phyloP scores from a whole-genome alignment of 2,888 invertebrate genomes.

The Sthenelais limicola region DNA sequence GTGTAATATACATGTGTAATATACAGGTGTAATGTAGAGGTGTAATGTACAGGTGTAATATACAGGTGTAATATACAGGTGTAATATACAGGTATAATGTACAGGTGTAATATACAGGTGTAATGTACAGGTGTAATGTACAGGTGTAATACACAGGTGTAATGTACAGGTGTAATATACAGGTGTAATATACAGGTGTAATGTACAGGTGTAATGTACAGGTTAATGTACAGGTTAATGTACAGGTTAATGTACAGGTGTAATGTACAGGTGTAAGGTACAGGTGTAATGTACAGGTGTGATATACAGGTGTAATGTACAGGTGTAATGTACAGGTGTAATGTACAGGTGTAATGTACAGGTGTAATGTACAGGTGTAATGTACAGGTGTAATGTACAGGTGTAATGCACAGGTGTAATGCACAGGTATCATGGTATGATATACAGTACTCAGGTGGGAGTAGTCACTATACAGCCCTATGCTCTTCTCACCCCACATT shows the following conservation, averaged over 20 bases:
- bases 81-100: background rate
- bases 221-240: background rate
- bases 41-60: background rate
- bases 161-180: background rate
- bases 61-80: slow-evolving; percentile 1
- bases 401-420: background rate
- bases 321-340: background rate
- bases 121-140: background rate
- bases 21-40: background rate
- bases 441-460: too few relatives aligned
- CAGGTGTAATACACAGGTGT: background rate
- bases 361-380: background rate
- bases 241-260: background rate
- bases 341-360: background rate
- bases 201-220: background rate
- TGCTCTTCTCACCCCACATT: too few relatives aligned
- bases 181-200: background rate
- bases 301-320: background rate
- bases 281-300: background rate
- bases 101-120: background rate
- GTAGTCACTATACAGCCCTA: too few relatives aligned
- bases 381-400: background rate
- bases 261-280: background rate
- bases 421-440: background rate
- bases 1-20: background rate